phyloP scores from a whole-genome alignment of 2,113 vertebrate species.

The Aspiorhynchus laticeps region DNA sequence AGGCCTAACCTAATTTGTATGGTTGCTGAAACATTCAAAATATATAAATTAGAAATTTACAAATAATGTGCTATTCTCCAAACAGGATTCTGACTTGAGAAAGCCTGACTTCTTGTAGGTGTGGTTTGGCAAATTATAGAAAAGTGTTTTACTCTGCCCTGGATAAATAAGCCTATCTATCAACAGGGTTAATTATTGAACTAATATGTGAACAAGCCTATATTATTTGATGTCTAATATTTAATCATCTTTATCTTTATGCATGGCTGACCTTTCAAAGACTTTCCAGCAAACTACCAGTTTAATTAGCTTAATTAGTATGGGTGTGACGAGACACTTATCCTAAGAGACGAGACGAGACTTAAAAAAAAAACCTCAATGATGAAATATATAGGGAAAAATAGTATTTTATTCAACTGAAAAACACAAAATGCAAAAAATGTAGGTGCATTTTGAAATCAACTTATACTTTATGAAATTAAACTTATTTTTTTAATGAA shows the following conservation, averaged over 20 bases:
- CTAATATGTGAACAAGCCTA: constrained; percentile 26
- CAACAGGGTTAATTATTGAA: constrained; percentile 31
- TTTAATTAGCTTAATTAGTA: background rate
- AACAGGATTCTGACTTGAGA: background rate
- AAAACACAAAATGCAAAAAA: too few species aligned
- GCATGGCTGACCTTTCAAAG: background rate
- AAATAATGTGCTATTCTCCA: background rate
- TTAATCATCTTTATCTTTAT: background rate
- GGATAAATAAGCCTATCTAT: background rate
- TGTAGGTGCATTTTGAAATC: too few species aligned
- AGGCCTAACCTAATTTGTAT: background rate
- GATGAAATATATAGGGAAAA: too few species aligned
- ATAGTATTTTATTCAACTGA: too few species aligned
- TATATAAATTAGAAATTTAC: too few species aligned
- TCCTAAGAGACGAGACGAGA: too few species aligned
- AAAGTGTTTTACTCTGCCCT: background rate
- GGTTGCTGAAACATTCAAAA: background rate
- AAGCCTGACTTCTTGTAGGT: background rate
- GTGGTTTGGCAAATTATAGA: background rate
- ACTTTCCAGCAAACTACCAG: background rate
- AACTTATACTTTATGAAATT: too few species aligned
- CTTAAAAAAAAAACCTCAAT: too few species aligned
- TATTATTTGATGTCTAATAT: background rate
- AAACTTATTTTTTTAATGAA: too few species aligned
- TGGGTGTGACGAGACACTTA: too few species aligned